Percentiles rank a stretch among this genome's conserved stretches.
phyloP scores from a whole-genome alignment of 2,113 vertebrate genomes.

The Cnemophilus loriae region DNA sequence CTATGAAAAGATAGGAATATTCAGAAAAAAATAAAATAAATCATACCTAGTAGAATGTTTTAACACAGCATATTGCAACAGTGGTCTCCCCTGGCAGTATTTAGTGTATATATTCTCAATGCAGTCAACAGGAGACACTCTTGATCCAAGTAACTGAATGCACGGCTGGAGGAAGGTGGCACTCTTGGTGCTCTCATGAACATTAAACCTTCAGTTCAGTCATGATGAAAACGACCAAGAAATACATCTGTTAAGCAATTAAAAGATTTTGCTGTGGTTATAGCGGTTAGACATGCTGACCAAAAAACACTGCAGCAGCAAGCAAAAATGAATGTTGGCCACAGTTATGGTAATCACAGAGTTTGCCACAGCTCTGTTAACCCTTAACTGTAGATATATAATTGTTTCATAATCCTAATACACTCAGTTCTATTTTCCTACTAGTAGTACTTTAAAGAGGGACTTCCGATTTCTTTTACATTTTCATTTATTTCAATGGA shows the following conservation, averaged over 20 bases:
- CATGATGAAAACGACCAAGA: conserved; percentile 24
- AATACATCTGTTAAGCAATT: conserved; percentile 59
- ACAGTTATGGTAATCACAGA: conserved; percentile 56
- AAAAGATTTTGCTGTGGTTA: conserved; percentile 52
- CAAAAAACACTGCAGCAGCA: conserved; percentile 70
- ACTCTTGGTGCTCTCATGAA: neutral
- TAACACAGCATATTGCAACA: neutral
- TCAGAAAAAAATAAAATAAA: neutral
- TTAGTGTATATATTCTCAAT: neutral
- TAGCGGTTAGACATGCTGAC: conserved; percentile 54
- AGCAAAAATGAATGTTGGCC: conserved; percentile 67
- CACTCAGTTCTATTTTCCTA: neutral
- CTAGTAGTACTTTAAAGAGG: neutral
- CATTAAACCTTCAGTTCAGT: neutral
- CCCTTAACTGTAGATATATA: neutral
- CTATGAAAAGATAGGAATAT: conserved; percentile 42
- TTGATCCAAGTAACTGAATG: neutral
- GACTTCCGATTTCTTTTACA: neutral
- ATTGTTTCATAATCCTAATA: neutral
- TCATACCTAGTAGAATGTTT: neutral
- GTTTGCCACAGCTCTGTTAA: conserved; percentile 11
- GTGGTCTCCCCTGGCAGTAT: neutral
- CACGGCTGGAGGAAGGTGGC: neutral
- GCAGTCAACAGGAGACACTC: conserved; percentile 17
- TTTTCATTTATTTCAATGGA: neutral